Percentiles rank a stretch among this genome's conserved stretches.
phyloP scores from a whole-genome alignment of 2,113 vertebrate genomes.

The Pomatorhinus ruficollis region DNA sequence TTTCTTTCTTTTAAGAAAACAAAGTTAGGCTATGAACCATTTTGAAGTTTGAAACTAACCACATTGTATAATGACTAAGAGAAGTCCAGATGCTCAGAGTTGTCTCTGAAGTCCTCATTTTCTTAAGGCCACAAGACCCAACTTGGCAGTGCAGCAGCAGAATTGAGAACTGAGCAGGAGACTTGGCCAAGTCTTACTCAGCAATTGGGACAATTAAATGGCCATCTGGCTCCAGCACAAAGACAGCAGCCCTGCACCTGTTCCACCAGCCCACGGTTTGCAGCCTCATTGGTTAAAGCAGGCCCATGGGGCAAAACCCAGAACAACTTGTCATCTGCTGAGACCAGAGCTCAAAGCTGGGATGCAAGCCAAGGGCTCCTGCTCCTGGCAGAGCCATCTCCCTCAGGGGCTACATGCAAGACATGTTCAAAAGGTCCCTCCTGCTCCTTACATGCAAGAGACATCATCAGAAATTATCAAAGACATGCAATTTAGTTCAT shows the following conservation, averaged over 20 bases:
- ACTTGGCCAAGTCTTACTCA: not conserved
- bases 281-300: not conserved
- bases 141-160: not conserved
- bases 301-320: not conserved
- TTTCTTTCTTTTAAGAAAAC: not conserved
- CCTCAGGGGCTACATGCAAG: not conserved
- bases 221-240: not conserved
- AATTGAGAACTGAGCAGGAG: not conserved
- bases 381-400: not conserved
- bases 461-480: not conserved
- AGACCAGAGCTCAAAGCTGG: not conserved
- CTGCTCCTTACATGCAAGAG: not conserved
- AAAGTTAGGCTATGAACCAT: not conserved
- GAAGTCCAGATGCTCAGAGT: not conserved
- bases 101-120: not conserved
- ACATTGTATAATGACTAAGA: not conserved
- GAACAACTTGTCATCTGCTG: not conserved
- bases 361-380: not conserved
- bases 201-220: not conserved
- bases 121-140: not conserved
- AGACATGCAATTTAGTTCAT: not conserved
- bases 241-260: constrained; percentile 24
- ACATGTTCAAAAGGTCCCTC: not conserved
- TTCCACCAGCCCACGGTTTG: not conserved
- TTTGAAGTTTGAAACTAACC: not conserved